Base-by-base conservation (phyloP, 2,888 invertebrate species). In the Spilarctia lutea region DNA sequence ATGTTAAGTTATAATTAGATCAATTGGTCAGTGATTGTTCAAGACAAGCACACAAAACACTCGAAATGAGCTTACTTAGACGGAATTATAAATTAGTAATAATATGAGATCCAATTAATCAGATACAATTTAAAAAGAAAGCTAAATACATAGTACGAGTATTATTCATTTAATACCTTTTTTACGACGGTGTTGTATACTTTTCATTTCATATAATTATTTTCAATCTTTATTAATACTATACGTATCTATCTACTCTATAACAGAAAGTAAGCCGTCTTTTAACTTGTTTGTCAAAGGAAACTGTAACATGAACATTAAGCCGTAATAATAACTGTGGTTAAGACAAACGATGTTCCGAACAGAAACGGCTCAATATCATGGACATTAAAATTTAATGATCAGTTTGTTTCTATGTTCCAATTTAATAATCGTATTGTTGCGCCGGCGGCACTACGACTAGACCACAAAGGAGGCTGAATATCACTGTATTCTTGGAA, bases 391-490 rank as follows among this genome's bases (percentile, higher is more conserved):
- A 86, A 86, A 80, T 79, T 80, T 85, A 86, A 86, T 83, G 82
- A 79, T 81, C 79, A 82, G 81, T 85, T 83, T 77, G 85, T 84
- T 79, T 71, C 71, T 65, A 71, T 73, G 73, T 67, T 78, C 77
- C 75, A 81, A 79, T 84, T 74, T 84, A 81, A 84, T 81, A 74
- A 79, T 79, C 60, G 81, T 73, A 84, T 76, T 85, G 76, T 76
- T 77, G 76, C 69, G 85, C 86, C 83, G 86, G 83, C 88, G 89
- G 86, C 88, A 87, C 79, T 83, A 77, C 79, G 84, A 75, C 83
- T 84, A 85, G 84, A 91, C 91, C 91, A 86, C 94, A 92, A 90
- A 88, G 87, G 89, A 87, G 82, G 83, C 86, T 85, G 71, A 73
- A 70, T 75, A 72, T 73, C 56, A n/a, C 39, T 27, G 86, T 81